phyloP scores from a whole-genome alignment of 1,140 invertebrate species.

The Cydia pomonella region DNA sequence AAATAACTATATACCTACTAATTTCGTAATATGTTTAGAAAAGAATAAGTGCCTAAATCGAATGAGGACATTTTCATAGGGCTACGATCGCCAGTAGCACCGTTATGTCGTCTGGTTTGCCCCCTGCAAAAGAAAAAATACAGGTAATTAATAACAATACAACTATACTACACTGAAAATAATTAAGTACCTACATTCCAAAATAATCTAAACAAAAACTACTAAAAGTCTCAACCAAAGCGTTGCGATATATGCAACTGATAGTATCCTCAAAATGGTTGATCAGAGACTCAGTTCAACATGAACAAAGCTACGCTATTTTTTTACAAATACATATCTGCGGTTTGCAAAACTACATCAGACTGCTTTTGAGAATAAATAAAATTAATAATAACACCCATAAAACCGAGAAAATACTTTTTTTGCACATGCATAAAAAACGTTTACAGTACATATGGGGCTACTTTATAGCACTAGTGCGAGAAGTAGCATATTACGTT shows the following conservation, averaged over 20 bases:
- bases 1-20: slow-evolving; percentile 51
- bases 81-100: slow-evolving; percentile 95
- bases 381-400: background rate
- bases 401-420: background rate
- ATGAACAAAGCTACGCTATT: too few species aligned
- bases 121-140: slow-evolving; percentile 86
- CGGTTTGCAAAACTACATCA: too few species aligned
- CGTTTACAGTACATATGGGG: too few species aligned
- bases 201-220: too few species aligned
- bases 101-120: slow-evolving; percentile 98
- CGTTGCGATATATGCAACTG: background rate
- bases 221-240: too few species aligned
- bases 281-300: background rate
- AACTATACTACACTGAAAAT: background rate
- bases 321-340: too few species aligned
- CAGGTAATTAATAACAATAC: slow-evolving; percentile 34
- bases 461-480: too few species aligned
- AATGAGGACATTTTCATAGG: slow-evolving; percentile 81
- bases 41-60: slow-evolving; percentile 57
- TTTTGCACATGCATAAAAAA: background rate
- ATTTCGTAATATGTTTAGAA: slow-evolving; percentile 56
- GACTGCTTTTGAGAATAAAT: too few species aligned
- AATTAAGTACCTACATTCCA: too few species aligned
- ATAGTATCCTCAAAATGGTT: background rate
- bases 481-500: too few species aligned